Evolutionary conservation across 1,140 invertebrate species (phyloP).

Genomic region (Ooceraea biroi): DNA sequence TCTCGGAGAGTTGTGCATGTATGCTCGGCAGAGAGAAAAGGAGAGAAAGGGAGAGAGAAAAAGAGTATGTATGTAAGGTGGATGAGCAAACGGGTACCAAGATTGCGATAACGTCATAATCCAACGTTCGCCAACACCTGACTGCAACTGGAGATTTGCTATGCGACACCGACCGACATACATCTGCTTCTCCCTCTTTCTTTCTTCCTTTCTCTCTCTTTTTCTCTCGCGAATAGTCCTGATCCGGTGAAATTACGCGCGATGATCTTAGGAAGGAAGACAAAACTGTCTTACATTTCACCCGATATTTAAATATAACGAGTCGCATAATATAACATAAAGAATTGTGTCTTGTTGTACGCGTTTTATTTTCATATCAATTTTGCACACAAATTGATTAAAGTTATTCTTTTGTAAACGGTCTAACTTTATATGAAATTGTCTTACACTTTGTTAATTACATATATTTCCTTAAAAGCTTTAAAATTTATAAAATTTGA

Average conservation of each 20-base stretch:
- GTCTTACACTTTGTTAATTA: too few relatives aligned
- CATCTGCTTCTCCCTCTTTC: constrained; percentile 57
- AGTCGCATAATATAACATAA: too few relatives aligned
- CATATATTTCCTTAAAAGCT: too few relatives aligned
- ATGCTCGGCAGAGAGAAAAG: neutral
- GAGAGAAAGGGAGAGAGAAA: neutral
- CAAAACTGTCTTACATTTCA: neutral
- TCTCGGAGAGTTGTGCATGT: constrained; percentile 4
- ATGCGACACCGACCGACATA: constrained; percentile 64
- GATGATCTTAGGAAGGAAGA: neutral
- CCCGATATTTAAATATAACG: too few relatives aligned
- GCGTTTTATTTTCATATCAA: too few relatives aligned
- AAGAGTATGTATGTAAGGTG: constrained; percentile 7
- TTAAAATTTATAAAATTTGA: too few relatives aligned
- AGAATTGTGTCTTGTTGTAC: too few relatives aligned
- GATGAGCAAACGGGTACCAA: constrained; percentile 55
- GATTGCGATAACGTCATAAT: constrained; percentile 71
- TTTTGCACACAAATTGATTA: too few relatives aligned
- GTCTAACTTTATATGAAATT: too few relatives aligned
- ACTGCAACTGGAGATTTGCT: constrained; percentile 77
- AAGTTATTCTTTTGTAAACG: too few relatives aligned
- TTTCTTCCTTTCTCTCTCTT: neutral
- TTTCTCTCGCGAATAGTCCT: constrained; percentile 6
- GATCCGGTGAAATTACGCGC: neutral
- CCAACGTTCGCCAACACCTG: constrained; percentile 69